Evolutionary conservation across 2,888 invertebrate genomes (phyloP), one percentile per base, ranked within the genome.

Genomic region (Isoperla grammatica): DNA sequence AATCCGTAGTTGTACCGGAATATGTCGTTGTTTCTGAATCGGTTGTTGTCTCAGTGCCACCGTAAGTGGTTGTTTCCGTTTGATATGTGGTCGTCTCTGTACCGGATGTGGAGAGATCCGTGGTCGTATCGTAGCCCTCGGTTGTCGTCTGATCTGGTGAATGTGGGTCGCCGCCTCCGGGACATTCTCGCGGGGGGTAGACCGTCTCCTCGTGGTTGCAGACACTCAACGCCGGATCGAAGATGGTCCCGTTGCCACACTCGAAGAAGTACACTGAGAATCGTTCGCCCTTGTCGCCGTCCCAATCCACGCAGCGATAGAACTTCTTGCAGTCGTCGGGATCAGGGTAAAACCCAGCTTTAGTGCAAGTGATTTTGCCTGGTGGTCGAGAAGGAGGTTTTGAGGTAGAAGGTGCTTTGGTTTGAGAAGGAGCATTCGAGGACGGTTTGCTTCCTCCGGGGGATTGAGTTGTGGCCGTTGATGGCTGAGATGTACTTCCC

Each of bases 231-330:
- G 79, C 78, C 22, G 84, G 82, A 73, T 88, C 87, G 78, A 85
- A 88, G 65, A 87, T 85, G 1, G 88, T 88, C 29, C 86, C 86
- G 62, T 81, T 80, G 12, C 81, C 79, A 68, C 88, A 88, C 46
- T 81, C 79, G 69, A 86, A 87, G 68, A 84, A 78, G 69, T 79
- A 86, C 6, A 84, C 77, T 56, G 83, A 83, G 69, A 81, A 85
- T 62, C 72, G 69, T 69, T 78, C 69, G 1, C 79, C 80, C 60
- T 71, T 68, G 63, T 78, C 74, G 8, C 78, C 78, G 67, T 80
- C 78, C 79, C 81, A 81, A 69, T 81, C 81, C 8, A 88, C 87
- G 73, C 90, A 90, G 65, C 89, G 80, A 70, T 87, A 88, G 75
- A 90, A 90, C 71, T 84, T 87, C 61, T 78, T 82, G 69, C 90